These are phyloP conservation scores for Gobio gobio DNA, from an alignment of 2,113 vertebrate genomes.

Conservation along the genomic window DNA sequence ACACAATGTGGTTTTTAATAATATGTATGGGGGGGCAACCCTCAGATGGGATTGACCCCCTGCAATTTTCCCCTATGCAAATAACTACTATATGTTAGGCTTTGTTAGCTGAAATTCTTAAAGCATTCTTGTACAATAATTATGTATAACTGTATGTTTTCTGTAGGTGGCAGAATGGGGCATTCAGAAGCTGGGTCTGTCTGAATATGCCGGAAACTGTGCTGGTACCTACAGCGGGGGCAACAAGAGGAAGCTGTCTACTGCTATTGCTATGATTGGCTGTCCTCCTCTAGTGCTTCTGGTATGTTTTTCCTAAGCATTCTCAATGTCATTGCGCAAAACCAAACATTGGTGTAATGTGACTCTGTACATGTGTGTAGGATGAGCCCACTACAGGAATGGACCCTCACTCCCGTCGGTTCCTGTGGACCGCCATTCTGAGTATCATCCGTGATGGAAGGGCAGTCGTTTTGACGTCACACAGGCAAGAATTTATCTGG, in stretches of 20 bases:
- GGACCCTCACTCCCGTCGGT: conserved; percentile 91
- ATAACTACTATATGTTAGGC: background rate
- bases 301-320: conserved; percentile 73
- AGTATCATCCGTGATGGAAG: conserved; percentile 87
- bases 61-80: background rate
- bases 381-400: conserved; percentile 96
- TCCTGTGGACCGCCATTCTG: conserved; percentile 92
- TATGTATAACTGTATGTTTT: background rate
- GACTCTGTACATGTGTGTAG: conserved; percentile 64
- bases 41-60: too few species aligned
- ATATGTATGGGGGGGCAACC: too few species aligned
- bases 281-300: conserved; percentile 88
- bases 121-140: background rate
- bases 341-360: background rate
- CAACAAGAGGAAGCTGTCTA: conserved; percentile 95
- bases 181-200: conserved; percentile 89
- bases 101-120: background rate
- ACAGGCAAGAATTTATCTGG: conserved; percentile 79
- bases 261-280: conserved; percentile 93
- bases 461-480: conserved; percentile 93
- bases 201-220: conserved; percentile 79
- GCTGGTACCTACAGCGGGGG: conserved; percentile 94
- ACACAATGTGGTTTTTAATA: too few species aligned
- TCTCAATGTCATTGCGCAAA: background rate
- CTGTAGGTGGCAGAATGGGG: conserved; percentile 90